Evolutionary conservation across 2,888 invertebrate genomes (phyloP).

Genomic region (Pollenia amentaria): DNA sequence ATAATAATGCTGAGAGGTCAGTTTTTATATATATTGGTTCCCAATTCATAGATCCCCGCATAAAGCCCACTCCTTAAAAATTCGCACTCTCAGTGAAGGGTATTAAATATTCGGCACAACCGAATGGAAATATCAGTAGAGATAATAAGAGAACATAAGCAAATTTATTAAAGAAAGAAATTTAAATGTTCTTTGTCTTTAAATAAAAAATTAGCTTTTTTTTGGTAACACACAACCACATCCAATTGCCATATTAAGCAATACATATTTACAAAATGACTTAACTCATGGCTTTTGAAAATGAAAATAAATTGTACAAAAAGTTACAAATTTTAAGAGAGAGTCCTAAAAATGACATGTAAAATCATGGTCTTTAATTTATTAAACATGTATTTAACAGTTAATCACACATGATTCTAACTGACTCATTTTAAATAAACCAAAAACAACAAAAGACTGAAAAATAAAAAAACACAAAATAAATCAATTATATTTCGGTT

Average conservation of each 20-base stretch:
- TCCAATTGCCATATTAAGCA: not conserved
- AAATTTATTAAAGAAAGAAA: not conserved
- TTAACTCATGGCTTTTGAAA: constrained; percentile 1
- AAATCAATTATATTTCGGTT: constrained; percentile 71
- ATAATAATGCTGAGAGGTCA: no score
- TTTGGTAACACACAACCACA: no score
- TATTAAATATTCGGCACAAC: no score
- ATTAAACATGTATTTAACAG: constrained; percentile 70
- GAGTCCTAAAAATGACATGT: constrained; percentile 67
- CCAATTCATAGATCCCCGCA: no score
- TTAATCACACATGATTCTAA: constrained; percentile 68
- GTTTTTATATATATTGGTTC: no score
- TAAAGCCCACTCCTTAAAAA: no score
- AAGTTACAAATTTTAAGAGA: not conserved
- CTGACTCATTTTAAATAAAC: constrained; percentile 55
- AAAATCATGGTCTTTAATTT: constrained; percentile 70
- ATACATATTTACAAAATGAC: not conserved
- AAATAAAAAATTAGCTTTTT: not conserved
- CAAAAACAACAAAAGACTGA: constrained; percentile 9
- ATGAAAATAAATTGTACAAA: not conserved
- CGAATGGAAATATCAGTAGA: not conserved
- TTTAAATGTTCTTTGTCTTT: constrained; percentile 17
- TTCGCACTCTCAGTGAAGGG: no score
- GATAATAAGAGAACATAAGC: not conserved
- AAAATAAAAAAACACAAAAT: constrained; percentile 54